Conservation (phyloP, 2,113 vertebrate species). For the Labeo catla region DNA sequence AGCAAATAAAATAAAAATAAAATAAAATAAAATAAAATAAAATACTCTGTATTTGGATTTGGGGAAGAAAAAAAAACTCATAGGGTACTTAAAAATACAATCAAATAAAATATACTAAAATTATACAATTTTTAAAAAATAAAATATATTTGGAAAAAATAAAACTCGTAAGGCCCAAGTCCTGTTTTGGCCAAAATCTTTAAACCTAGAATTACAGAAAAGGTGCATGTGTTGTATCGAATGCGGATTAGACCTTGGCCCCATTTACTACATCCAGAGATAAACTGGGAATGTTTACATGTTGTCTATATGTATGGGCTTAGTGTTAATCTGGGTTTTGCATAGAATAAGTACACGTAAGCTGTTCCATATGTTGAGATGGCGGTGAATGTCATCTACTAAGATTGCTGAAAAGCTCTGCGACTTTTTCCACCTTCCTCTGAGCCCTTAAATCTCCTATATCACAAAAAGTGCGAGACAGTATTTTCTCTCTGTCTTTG, state of each 20-base stretch:
- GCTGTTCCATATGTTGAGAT: conserved; percentile 70
- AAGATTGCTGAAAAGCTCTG: conserved; percentile 23
- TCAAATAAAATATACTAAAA: no score
- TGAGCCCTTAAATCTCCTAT: conserved; percentile 11
- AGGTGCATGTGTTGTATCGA: conserved; percentile 41
- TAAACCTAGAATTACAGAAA: not conserved
- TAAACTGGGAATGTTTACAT: conserved; percentile 64
- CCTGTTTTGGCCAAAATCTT: not conserved
- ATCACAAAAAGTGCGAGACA: conserved; percentile 1
- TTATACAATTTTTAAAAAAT: no score
- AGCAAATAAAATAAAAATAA: no score
- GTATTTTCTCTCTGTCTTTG: conserved; percentile 26
- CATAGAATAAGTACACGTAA: conserved; percentile 62
- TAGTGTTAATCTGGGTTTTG: conserved; percentile 55
- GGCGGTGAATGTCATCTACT: conserved; percentile 12
- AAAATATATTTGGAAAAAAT: no score
- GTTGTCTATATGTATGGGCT: conserved; percentile 57
- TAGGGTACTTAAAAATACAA: no score
- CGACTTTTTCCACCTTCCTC: not conserved
- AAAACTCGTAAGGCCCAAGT: no score
- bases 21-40: no score
- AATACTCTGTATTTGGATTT: no score
- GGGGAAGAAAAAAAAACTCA: no score
- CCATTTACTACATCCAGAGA: not conserved
- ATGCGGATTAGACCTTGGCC: conserved; percentile 25